Conservation (phyloP, 2,888 invertebrate genomes). For the Tuta absoluta region DNA sequence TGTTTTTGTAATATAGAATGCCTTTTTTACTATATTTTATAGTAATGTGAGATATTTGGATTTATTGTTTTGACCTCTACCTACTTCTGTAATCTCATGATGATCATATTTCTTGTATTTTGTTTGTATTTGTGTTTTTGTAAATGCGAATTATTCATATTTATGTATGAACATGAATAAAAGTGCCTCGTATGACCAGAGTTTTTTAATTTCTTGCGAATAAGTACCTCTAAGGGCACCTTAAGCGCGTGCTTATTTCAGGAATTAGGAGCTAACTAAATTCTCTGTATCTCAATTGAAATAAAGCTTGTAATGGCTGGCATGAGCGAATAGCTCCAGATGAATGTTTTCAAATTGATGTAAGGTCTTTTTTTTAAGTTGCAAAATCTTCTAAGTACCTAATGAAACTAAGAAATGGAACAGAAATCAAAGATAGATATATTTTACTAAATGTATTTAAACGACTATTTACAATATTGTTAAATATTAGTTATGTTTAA, state of each 20-base stretch:
- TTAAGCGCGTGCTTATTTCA: not conserved
- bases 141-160: slow-evolving; percentile 10
- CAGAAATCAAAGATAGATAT: not conserved
- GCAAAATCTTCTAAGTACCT: no score
- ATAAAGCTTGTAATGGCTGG: no score
- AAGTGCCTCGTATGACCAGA: slow-evolving; percentile 18
- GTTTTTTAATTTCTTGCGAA: not conserved
- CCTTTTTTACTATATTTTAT: not conserved
- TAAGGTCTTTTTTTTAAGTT: no score
- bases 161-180: not conserved
- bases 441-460: not conserved
- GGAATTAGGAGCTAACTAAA: no score
- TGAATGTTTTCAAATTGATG: no score
- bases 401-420: not conserved
- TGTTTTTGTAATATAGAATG: no score
- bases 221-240: not conserved
- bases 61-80: not conserved
- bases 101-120: not conserved
- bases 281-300: no score
- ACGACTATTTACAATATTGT: not conserved
- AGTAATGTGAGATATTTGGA: not conserved
- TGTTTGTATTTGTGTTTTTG: not conserved
- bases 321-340: no score
- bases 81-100: not conserved
- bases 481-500: no score